Evolutionary conservation across 2,888 invertebrate species (phyloP).

Genomic region (Mimachlamys varia): DNA sequence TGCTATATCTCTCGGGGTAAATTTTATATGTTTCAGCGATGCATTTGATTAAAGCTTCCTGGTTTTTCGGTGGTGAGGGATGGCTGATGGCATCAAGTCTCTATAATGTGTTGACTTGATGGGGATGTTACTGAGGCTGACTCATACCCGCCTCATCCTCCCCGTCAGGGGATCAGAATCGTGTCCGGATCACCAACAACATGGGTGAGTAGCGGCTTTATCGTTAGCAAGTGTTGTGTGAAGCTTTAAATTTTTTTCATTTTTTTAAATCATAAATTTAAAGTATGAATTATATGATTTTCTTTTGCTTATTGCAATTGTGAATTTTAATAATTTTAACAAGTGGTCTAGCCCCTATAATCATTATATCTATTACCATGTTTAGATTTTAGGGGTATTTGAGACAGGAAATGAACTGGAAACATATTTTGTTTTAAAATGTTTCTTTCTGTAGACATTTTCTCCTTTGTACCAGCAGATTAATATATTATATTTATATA

Average conservation of each 20-base stretch:
- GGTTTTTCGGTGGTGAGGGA: slow-evolving; percentile 23
- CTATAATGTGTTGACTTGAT: slow-evolving; percentile 29
- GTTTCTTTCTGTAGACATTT: not conserved
- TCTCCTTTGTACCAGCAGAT: no score
- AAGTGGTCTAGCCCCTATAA: not conserved
- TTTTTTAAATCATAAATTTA: not conserved
- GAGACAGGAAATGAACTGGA: not conserved
- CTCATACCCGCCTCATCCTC: slow-evolving; percentile 19
- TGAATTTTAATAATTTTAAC: not conserved
- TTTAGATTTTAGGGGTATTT: not conserved
- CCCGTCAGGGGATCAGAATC: not conserved
- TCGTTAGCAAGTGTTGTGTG: not conserved
- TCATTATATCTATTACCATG: not conserved
- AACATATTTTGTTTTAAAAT: no score
- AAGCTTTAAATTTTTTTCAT: not conserved
- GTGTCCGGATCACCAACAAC: not conserved
- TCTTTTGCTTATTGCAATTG: not conserved
- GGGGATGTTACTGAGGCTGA: not conserved
- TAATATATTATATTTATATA: no score
- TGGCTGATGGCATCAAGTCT: slow-evolving; percentile 24
- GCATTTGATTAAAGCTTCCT: slow-evolving; percentile 30
- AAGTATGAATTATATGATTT: not conserved
- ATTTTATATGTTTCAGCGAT: slow-evolving; percentile 36
- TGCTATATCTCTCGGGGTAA: not conserved
- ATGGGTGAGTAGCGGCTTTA: not conserved